Conservation (phyloP, 2,113 vertebrate species). For the Leiothrix lutea region DNA sequence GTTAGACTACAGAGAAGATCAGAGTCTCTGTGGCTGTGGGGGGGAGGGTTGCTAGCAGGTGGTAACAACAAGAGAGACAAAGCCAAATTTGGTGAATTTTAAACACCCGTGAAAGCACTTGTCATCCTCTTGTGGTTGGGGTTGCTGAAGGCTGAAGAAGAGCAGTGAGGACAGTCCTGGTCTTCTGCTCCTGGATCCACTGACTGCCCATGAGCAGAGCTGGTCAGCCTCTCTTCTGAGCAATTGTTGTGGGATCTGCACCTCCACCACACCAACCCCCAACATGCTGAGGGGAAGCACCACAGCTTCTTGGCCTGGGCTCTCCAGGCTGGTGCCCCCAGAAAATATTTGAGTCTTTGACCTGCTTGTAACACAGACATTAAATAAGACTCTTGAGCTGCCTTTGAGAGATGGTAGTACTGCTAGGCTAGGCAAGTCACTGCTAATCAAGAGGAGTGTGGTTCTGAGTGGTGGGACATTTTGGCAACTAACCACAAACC, state of each 20-base stretch:
- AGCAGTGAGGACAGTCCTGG: background rate
- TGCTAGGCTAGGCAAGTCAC: background rate
- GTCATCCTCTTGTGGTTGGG: background rate
- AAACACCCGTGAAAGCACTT: background rate
- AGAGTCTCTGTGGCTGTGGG: background rate
- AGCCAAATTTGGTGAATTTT: background rate
- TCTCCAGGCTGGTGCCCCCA: background rate
- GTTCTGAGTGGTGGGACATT: background rate
- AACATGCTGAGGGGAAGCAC: background rate
- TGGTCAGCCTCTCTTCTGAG: background rate
- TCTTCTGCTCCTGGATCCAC: background rate
- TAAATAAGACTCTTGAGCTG: background rate
- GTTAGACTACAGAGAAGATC: slow-evolving; percentile 10
- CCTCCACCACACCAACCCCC: background rate
- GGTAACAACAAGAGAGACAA: background rate
- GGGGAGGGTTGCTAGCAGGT: background rate
- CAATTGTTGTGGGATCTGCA: background rate
- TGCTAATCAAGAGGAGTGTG: background rate
- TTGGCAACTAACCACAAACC: background rate
- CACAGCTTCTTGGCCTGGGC: background rate
- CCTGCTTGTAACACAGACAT: too few species aligned
- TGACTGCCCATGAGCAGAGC: background rate
- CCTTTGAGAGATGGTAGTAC: background rate
- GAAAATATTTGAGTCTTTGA: background rate
- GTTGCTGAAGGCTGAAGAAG: background rate